Conservation (phyloP, 2,113 vertebrate genomes). For the Saguinus imperator region DNA sequence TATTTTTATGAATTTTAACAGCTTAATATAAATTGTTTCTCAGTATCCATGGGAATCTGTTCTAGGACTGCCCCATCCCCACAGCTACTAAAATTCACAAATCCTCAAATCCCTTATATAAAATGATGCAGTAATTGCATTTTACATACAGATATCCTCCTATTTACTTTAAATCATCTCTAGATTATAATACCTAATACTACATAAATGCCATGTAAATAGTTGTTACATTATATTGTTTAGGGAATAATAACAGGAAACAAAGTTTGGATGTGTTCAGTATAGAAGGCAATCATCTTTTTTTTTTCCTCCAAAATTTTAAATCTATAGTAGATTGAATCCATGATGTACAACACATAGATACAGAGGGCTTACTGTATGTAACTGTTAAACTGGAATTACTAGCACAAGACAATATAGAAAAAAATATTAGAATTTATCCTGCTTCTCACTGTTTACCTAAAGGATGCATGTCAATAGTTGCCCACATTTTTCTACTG, state of each 20-base stretch:
- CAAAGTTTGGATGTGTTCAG: not conserved
- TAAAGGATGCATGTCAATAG: not conserved
- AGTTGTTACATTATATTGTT: not conserved
- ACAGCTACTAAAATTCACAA: not conserved
- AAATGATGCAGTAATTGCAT: not conserved
- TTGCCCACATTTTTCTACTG: not conserved
- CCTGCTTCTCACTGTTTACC: not conserved
- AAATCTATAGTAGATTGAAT: not conserved
- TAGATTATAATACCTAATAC: not conserved
- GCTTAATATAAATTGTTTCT: not conserved
- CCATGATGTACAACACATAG: not conserved
- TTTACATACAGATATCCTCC: not conserved
- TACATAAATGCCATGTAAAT: not conserved
- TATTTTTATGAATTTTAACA: constrained; percentile 1
- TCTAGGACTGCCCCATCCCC: not conserved
- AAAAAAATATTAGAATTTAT: not conserved
- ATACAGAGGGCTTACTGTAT: not conserved
- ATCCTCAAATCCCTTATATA: not conserved
- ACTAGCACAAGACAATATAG: not conserved
- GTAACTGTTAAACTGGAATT: not conserved
- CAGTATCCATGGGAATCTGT: not conserved
- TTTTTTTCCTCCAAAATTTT: not conserved
- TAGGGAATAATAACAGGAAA: not conserved
- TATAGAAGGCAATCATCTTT: not conserved
- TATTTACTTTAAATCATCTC: not conserved